phyloP scores from a whole-genome alignment of 2,797 vertebrate genomes.

The Pteronotus mesoamericanus region DNA sequence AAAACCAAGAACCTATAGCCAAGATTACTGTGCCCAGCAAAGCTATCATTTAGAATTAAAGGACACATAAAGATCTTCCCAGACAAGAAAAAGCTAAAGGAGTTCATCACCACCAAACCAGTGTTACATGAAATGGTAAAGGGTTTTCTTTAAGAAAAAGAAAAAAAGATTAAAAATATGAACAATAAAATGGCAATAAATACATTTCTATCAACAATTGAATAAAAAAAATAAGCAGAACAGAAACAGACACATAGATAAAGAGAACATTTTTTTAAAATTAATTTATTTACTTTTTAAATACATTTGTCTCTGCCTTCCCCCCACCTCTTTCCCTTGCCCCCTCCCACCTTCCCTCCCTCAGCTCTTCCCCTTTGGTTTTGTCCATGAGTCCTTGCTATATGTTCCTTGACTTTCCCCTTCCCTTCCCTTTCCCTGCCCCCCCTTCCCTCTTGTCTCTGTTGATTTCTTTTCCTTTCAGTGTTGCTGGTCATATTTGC shows the following conservation, averaged over 20 bases:
- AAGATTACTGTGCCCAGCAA: background rate
- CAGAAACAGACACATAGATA: background rate
- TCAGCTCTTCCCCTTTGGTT: too few species aligned
- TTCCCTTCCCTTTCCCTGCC: too few species aligned
- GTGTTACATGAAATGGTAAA: background rate
- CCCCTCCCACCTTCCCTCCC: too few species aligned
- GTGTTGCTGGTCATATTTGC: too few species aligned
- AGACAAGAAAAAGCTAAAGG: background rate
- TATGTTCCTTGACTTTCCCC: too few species aligned
- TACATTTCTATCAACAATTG: background rate
- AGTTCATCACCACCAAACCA: background rate
- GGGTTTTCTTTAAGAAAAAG: background rate
- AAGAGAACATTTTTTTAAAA: background rate
- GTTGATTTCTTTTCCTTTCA: too few species aligned
- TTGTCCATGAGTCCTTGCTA: too few species aligned
- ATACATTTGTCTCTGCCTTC: too few species aligned
- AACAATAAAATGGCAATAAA: background rate
- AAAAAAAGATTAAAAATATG: background rate
- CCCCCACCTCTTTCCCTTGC: too few species aligned
- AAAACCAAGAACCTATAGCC: background rate
- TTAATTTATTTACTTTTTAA: too few species aligned
- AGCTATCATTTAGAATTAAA: background rate
- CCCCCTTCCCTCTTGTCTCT: too few species aligned
- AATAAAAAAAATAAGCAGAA: background rate
- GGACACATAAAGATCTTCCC: background rate